Conservation (phyloP, 2,113 vertebrate species). For the Notiomystis cincta region DNA sequence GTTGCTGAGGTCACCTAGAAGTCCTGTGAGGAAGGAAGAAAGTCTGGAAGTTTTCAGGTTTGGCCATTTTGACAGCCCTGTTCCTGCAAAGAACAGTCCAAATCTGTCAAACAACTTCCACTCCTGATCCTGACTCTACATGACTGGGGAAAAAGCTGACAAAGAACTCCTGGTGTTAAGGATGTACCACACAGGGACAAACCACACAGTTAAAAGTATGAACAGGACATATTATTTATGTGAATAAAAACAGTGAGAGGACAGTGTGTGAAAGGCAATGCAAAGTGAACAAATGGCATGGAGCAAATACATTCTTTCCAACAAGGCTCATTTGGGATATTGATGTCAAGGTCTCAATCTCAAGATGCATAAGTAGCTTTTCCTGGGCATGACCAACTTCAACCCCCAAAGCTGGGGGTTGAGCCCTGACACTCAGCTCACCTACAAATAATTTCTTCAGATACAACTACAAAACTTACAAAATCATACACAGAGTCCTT, state of each 20-base stretch:
- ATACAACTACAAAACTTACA: neutral
- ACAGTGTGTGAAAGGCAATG: neutral
- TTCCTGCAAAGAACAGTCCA: neutral
- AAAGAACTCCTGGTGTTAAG: neutral
- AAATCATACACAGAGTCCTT: neutral
- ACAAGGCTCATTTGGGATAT: neutral
- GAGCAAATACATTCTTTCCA: neutral
- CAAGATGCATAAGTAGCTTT: neutral
- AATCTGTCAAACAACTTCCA: neutral
- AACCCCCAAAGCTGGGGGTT: neutral
- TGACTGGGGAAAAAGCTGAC: neutral
- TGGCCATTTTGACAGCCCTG: neutral
- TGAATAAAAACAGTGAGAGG: neutral
- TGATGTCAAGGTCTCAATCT: neutral
- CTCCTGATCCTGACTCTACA: neutral
- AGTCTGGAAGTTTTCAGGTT: neutral
- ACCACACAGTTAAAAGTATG: neutral
- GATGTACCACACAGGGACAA: neutral
- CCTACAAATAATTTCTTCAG: neutral
- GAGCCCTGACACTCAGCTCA: neutral
- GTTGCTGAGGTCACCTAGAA: neutral
- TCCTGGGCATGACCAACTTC: neutral
- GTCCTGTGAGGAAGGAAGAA: neutral
- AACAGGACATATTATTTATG: neutral
- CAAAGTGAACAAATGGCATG: neutral